Conservation (phyloP, 2,888 invertebrate species). For the Cephonodes hylas region DNA sequence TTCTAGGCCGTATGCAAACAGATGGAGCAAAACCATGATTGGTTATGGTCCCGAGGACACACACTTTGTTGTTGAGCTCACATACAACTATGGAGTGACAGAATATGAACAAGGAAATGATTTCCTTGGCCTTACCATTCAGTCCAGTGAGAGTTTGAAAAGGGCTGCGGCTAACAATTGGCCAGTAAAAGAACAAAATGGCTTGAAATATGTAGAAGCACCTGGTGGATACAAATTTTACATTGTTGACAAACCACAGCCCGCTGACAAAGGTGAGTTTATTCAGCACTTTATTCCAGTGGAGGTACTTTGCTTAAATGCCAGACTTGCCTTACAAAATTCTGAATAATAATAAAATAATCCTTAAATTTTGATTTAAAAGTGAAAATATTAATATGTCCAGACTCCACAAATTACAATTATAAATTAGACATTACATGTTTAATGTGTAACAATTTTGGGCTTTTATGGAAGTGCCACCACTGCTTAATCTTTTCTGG, state of each 20-base stretch:
- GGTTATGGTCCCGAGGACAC: conserved; percentile 97
- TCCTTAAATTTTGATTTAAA: too few relatives aligned
- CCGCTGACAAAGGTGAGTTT: conserved; percentile 81
- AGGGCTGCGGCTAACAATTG: conserved; percentile 87
- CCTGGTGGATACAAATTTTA: conserved; percentile 96
- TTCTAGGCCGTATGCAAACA: conserved; percentile 95
- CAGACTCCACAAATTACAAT: too few relatives aligned
- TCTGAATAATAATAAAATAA: too few relatives aligned
- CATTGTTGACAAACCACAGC: conserved; percentile 87
- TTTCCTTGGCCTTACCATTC: conserved; percentile 91
- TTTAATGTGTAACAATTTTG: too few relatives aligned
- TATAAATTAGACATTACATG: too few relatives aligned
- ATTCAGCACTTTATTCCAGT: too few relatives aligned
- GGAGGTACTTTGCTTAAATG: too few relatives aligned
- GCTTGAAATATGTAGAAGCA: conserved; percentile 85
- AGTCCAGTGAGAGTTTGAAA: conserved; percentile 87
- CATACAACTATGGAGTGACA: conserved; percentile 97
- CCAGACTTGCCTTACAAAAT: too few relatives aligned
- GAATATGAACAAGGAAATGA: conserved; percentile 95
- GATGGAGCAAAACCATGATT: conserved; percentile 99
- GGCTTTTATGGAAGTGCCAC: too few relatives aligned
- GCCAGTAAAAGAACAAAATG: conserved; percentile 85
- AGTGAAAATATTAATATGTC: too few relatives aligned
- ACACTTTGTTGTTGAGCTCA: conserved; percentile 97
- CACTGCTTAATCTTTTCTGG: too few relatives aligned